Evolutionary conservation across 2,888 invertebrate genomes (phyloP), one percentile per base, ranked within the genome.

Genomic region (Drosophila flavopinicola): DNA sequence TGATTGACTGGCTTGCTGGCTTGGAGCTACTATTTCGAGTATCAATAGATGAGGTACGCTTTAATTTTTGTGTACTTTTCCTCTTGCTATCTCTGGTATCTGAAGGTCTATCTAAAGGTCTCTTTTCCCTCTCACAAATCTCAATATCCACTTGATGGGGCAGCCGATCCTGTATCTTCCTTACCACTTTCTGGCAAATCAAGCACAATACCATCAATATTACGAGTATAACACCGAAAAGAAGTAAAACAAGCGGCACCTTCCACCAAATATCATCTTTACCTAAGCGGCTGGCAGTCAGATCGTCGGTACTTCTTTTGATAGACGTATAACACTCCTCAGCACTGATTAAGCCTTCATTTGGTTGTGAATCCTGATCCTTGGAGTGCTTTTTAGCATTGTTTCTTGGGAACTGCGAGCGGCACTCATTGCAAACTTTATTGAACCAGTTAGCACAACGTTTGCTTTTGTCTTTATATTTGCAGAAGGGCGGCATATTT

Each of bases 251-350:
- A 4, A 85, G 17, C 1, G 78, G 70, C 1, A 84, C 35, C 15
- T 74, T 80, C 78, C 78, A 82, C 35, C 83, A 56, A 5, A 59
- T 24, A 6, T 76, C 84, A 0, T 61, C 53, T 1, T 6, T 30
- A 2, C 13, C 5, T 6, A 29, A 29, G 32, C 6, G 7, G 2
- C 35, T 25, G 0, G 1, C 4, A 0, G 13, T 6, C 2, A 25
- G 1, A 0, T 32, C 6, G 6, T 20, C 25, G 3, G 15, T 10
- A 24, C 42, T 64, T 24, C 57, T 42, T 9, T 39, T 85, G 6
- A 78, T 82, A 0, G 66, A 32, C 5, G n/a, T 30, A 15, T 75
- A 82, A n/a, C 78, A 78, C 17, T 78, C 83, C n/a, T 65, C 59
- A 1, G 75, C 54, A 6, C 53, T 78, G n/a, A 78, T 75, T 9